Percentiles rank a stretch among this genome's conserved stretches.
Evolutionary conservation across 1,140 invertebrate species (phyloP).

Genomic region (Anastatus disparis): DNA sequence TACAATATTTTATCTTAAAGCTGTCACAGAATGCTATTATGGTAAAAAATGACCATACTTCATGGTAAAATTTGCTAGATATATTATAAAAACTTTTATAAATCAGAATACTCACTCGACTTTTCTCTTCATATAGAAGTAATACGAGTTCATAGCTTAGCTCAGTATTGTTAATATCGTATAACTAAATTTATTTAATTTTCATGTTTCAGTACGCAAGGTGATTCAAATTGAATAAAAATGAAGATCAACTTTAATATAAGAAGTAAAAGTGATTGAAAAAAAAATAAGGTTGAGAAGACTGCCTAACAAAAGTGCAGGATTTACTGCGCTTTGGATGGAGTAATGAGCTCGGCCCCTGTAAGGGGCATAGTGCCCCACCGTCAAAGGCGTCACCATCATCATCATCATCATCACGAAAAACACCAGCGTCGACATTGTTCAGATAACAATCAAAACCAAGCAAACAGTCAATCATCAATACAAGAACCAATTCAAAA

Average conservation of each 20-base stretch:
- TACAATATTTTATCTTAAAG: too few species aligned
- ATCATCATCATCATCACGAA: conserved; percentile 54
- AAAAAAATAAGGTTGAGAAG: background rate
- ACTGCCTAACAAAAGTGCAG: conserved; percentile 30
- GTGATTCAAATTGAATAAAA: background rate
- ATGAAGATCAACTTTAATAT: conserved; percentile 5
- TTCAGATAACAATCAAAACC: conserved; percentile 39
- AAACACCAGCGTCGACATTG: conserved; percentile 48
- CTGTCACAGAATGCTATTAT: too few species aligned
- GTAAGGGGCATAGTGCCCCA: conserved; percentile 64
- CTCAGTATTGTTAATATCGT: background rate
- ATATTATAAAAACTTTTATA: background rate
- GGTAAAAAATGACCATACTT: too few species aligned
- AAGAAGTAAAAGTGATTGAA: conserved; percentile 1
- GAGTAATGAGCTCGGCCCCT: conserved; percentile 66
- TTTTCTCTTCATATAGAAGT: background rate
- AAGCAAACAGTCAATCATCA: background rate
- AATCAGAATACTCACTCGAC: too few species aligned
- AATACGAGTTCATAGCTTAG: background rate
- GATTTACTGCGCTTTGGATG: conserved; percentile 60
- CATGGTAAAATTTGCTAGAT: background rate
- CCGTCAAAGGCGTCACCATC: conserved; percentile 61
- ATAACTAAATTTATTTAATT: background rate
- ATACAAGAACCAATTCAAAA: conserved; percentile 34
- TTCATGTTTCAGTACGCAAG: background rate